phyloP scores from a whole-genome alignment of 2,113 vertebrate genomes.

The Apteryx owenii region DNA sequence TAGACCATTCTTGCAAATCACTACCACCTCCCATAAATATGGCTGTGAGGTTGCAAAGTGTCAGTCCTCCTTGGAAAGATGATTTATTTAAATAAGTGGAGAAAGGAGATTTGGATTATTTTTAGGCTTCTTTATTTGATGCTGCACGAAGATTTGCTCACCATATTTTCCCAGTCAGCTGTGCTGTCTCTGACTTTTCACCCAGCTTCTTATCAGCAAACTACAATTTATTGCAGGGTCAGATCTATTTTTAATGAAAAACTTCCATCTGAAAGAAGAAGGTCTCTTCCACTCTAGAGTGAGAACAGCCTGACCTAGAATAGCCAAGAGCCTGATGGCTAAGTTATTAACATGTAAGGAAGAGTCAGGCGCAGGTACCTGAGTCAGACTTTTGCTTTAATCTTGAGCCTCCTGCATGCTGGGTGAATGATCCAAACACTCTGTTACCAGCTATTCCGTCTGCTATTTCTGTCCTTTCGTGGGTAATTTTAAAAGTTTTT shows the following conservation, averaged over 20 bases:
- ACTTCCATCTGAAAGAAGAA: neutral
- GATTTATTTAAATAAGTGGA: conserved; percentile 47
- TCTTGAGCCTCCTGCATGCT: neutral
- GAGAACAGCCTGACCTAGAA: neutral
- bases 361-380: no score
- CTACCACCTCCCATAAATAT: conserved; percentile 55
- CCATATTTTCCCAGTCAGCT: neutral
- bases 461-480: neutral
- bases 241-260: neutral
- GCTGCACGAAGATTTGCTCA: conserved; percentile 2
- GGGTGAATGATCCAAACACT: neutral
- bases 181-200: neutral
- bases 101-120: conserved; percentile 30
- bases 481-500: neutral
- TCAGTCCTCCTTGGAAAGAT: conserved; percentile 35
- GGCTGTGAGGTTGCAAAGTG: conserved; percentile 28
- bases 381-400: neutral
- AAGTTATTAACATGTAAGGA: neutral
- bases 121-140: conserved; percentile 42
- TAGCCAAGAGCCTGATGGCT: neutral
- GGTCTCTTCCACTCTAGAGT: neutral
- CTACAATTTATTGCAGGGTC: neutral
- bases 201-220: neutral
- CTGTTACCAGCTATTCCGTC: neutral
- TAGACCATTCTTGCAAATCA: conserved; percentile 50